Percentiles rank a stretch among this genome's conserved stretches.
phyloP scores from a whole-genome alignment of 2,113 vertebrate genomes.

The Pygoscelis adeliae region DNA sequence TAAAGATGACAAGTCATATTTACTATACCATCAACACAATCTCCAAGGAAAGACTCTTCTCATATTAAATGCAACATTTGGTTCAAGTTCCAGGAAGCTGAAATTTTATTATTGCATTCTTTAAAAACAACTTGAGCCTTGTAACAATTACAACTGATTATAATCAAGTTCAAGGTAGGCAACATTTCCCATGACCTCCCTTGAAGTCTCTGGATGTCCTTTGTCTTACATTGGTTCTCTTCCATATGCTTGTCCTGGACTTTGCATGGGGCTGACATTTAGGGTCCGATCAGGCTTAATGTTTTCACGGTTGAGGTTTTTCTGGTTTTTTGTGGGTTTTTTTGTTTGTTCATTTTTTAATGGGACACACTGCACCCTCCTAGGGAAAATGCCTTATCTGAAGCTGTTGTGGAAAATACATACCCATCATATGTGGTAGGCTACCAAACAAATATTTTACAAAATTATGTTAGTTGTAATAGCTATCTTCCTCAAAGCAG shows the following conservation, averaged over 20 bases:
- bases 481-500: not conserved
- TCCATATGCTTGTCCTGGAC: not conserved
- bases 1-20: not conserved
- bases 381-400: not conserved
- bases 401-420: not conserved
- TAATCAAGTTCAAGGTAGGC: conserved; percentile 22
- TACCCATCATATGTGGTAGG: not conserved
- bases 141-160: conserved; percentile 28
- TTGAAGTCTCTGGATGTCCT: not conserved
- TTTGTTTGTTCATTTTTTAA: not conserved
- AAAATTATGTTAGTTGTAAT: not conserved
- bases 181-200: conserved; percentile 42
- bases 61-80: not conserved
- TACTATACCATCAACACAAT: not conserved
- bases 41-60: not conserved
- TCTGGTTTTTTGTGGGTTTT: not conserved
- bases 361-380: not conserved
- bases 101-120: conserved; percentile 6
- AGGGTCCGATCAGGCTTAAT: not conserved
- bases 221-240: not conserved
- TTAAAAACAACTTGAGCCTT: not conserved
- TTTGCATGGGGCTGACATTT: not conserved
- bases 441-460: not conserved
- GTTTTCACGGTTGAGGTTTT: not conserved
- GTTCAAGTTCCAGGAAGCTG: not conserved